Conservation (phyloP, 1,140 invertebrate species). For the Reticulitermes speratus region DNA sequence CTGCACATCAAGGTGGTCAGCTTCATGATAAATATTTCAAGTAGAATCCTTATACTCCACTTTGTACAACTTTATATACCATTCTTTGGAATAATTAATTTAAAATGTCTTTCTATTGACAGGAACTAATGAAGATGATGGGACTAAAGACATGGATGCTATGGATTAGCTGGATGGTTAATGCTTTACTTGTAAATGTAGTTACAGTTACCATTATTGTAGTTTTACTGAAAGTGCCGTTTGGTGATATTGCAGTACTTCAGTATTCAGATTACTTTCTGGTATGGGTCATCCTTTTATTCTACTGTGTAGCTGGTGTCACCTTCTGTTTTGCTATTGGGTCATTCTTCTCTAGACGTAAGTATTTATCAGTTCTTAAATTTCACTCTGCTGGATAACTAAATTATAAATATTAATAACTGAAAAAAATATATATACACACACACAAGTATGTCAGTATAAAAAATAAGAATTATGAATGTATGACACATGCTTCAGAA, state of each 20-base stretch:
- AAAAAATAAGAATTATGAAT: too few relatives aligned
- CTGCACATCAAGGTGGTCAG: too few relatives aligned
- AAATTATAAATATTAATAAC: too few relatives aligned
- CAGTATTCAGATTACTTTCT: slow-evolving; percentile 48
- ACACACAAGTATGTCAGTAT: too few relatives aligned
- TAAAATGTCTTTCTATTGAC: background rate
- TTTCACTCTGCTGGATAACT: too few relatives aligned
- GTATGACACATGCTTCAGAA: too few relatives aligned
- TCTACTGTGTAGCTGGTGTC: slow-evolving; percentile 51
- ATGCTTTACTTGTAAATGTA: slow-evolving; percentile 55
- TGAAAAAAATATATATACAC: too few relatives aligned
- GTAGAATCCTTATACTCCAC: too few relatives aligned
- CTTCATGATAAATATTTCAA: too few relatives aligned
- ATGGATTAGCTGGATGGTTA: slow-evolving; percentile 64
- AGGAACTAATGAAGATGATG: slow-evolving; percentile 73
- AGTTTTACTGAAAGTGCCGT: background rate
- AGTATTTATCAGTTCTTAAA: slow-evolving; percentile 36
- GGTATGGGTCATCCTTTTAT: slow-evolving; percentile 53
- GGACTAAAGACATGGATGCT: slow-evolving; percentile 62
- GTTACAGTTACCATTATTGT: slow-evolving; percentile 50
- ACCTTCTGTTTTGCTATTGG: slow-evolving; percentile 53
- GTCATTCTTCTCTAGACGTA: slow-evolving; percentile 55
- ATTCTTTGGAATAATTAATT: too few relatives aligned
- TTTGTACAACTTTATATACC: too few relatives aligned
- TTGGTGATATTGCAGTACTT: slow-evolving; percentile 39